Evolutionary conservation across 1,140 invertebrate genomes (phyloP).

Genomic region (Brachionus manjavacas): DNA sequence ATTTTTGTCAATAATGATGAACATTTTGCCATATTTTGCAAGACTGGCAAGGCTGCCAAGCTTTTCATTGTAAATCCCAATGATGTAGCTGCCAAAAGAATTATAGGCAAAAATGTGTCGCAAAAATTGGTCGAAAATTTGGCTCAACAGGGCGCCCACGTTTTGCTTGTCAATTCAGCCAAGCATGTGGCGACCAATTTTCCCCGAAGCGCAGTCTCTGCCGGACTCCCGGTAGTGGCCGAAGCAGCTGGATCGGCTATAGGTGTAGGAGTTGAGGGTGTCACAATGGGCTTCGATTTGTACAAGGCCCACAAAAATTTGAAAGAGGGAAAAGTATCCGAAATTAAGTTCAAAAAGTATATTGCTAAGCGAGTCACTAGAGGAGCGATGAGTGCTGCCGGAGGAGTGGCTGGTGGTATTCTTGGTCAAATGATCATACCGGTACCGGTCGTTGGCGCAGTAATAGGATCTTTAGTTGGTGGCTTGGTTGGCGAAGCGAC

Average conservation of each 20-base stretch:
- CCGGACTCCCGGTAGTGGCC: neutral
- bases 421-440: constrained; percentile 19
- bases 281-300: constrained; percentile 6
- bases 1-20: constrained; percentile 36
- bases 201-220: neutral
- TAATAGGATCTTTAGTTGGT: neutral
- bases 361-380: neutral
- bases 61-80: constrained; percentile 15
- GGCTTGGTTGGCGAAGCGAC: neutral
- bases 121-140: neutral
- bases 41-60: constrained; percentile 19
- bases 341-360: constrained; percentile 31
- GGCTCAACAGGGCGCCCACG: constrained; percentile 1
- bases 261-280: neutral
- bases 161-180: neutral
- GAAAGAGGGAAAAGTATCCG: neutral
- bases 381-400: constrained; percentile 5
- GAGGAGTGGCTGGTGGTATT: constrained; percentile 10
- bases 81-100: neutral
- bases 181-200: constrained; percentile 16
- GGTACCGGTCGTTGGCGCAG: constrained; percentile 9
- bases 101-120: constrained; percentile 7
- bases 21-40: constrained; percentile 30
- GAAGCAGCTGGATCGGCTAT: constrained; percentile 14
- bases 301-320: constrained; percentile 20